phyloP scores from a whole-genome alignment of 1,140 invertebrate genomes.

The Pomacea maculata region DNA sequence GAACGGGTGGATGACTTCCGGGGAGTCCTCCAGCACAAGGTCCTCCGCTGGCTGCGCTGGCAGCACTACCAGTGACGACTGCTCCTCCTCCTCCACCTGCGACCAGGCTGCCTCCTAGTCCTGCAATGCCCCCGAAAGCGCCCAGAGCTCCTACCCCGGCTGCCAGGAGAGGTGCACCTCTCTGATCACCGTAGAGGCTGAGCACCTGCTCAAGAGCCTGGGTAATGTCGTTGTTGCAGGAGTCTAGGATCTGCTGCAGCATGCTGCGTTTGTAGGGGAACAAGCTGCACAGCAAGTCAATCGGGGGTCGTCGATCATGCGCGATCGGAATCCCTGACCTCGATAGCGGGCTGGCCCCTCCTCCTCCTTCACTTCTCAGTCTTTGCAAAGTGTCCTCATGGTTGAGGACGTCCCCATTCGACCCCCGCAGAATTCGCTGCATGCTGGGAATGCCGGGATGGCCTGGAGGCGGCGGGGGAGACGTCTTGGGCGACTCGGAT shows the following conservation, averaged over 20 bases:
- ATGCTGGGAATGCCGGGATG: too few species aligned
- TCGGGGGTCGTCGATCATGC: slow-evolving; percentile 65
- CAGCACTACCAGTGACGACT: background rate
- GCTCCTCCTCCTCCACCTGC: background rate
- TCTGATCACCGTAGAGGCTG: slow-evolving; percentile 35
- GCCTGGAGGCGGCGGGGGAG: too few species aligned
- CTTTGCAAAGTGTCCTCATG: too few species aligned
- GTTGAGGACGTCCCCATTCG: too few species aligned
- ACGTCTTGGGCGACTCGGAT: too few species aligned
- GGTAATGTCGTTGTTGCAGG: slow-evolving; percentile 83
- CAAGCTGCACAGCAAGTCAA: slow-evolving; percentile 80
- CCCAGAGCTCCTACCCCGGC: too few species aligned
- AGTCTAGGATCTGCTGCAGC: slow-evolving; percentile 81
- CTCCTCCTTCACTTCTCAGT: too few species aligned
- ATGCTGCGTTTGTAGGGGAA: slow-evolving; percentile 86
- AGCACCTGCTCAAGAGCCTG: slow-evolving; percentile 84
- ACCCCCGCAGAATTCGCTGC: too few species aligned
- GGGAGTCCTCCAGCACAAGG: slow-evolving; percentile 3
- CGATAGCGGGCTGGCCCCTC: too few species aligned
- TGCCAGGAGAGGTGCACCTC: background rate
- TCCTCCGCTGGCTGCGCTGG: slow-evolving; percentile 1
- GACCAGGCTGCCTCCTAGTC: background rate
- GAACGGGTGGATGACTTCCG: background rate
- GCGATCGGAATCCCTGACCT: too few species aligned
- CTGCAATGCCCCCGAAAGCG: too few species aligned